Base-by-base conservation (phyloP, 37 sponge, comb jelly and placozoan genomes). In the Halisarca cf. caerulea region DNA sequence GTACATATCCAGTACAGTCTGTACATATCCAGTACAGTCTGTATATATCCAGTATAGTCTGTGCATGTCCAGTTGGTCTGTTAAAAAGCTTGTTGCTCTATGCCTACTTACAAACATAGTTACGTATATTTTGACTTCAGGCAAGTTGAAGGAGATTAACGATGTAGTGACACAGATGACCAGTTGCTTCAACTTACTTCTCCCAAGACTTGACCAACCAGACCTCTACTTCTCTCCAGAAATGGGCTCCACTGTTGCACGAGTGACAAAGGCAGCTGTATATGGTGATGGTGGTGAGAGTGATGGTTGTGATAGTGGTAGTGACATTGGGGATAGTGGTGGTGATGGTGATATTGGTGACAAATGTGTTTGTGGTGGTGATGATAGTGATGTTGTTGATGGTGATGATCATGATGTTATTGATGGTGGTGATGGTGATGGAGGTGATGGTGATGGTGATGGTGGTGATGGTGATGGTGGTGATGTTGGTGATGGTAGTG, bases 121-220 rank as follows among this genome's bases (percentile, higher is more conserved):
- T 14, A 47, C 11, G 11, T 47, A 47, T 47, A 32, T 36, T 14
- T 8, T 2, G 35, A 2, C 21, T 58, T 28, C 62, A 78, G 94
- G 88, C 23, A 39, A 73, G 78, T 66, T 44, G 40, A 28, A 25
- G 3, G 94, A 94, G 23, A 85, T 94, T 39, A 40, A 91, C 28
- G 34, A 32, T 44, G 84, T 85, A 18, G 34, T 94, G 32, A 84
- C 73, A 2, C 78, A 94, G 66, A 86, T 91, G 86, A 84, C 85
- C 15, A 66, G 85, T 25, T 90, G 94, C 73, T 94, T 94, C 59
- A 53, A 90, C 42, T 73, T 94, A 14, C 87, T 94, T 6, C 44
- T 94, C 11, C 94, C 94, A 57, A 81, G 88, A 58, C 79, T 88
- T 41, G 88, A 87, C 38, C 2, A 28, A 0, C 66, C 88, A 58